Evolutionary conservation across 2,797 vertebrate genomes (phyloP).

Genomic region (Zalophus californianus): DNA sequence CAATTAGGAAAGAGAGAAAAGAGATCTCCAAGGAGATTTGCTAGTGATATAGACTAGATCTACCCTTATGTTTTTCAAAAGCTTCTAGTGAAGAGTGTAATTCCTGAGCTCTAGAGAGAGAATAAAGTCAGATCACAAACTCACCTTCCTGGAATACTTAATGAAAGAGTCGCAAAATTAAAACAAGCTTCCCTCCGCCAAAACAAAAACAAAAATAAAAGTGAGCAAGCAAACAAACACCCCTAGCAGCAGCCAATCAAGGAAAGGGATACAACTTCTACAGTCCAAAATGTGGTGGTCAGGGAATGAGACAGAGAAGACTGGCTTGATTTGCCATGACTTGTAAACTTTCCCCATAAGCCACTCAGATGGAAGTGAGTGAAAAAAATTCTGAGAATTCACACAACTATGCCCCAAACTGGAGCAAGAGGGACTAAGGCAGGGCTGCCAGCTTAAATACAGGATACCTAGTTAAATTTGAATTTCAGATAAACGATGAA

Average conservation of each 20-base stretch:
- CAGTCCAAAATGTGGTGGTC: neutral
- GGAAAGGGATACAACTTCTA: neutral
- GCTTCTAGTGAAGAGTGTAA: neutral
- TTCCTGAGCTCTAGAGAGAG: neutral
- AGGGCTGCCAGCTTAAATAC: neutral
- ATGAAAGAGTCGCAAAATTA: neutral
- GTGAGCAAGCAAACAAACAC: neutral
- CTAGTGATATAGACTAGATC: neutral
- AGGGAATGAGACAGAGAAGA: neutral
- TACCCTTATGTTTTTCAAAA: neutral
- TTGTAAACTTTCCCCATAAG: neutral
- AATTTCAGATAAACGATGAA: neutral
- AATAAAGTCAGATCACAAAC: neutral
- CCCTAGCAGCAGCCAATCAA: neutral
- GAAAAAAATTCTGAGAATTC: neutral
- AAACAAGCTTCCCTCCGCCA: neutral
- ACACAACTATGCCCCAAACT: neutral
- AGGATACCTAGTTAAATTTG: neutral
- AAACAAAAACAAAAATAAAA: neutral
- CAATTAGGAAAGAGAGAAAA: slow-evolving; percentile 8
- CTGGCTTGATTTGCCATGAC: neutral
- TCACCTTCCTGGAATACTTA: neutral
- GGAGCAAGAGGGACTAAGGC: neutral
- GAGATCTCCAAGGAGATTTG: neutral
- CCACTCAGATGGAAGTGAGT: neutral